A percentile compares a stretch with the other conserved stretches of the same genome.
Evolutionary conservation across 2,888 invertebrate species (phyloP).

Genomic region (Geotrupes spiniger): DNA sequence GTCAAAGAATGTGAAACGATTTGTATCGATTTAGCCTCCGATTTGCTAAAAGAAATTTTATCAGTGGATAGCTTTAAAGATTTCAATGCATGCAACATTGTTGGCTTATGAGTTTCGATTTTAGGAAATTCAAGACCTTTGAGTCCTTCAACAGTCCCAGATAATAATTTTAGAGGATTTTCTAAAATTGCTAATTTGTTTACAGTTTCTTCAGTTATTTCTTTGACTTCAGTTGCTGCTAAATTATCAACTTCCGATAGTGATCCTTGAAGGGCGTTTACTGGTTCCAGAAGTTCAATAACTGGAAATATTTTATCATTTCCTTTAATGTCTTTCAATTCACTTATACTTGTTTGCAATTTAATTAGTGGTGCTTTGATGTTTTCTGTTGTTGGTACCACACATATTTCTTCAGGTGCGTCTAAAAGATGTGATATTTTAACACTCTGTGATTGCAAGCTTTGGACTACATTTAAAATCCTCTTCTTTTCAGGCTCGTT

Average conservation of each 20-base stretch:
- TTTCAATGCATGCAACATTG: background rate
- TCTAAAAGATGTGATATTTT: too few species aligned
- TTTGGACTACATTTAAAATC: too few species aligned
- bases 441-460: too few species aligned
- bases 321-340: background rate
- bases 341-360: background rate
- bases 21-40: constrained; percentile 8
- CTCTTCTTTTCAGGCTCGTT: too few species aligned
- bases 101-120: too few species aligned
- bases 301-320: too few species aligned
- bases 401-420: too few species aligned
- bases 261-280: constrained; percentile 3
- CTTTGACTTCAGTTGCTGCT: background rate
- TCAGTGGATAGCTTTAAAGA: constrained; percentile 3
- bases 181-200: background rate
- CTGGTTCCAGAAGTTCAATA: background rate
- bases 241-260: constrained; percentile 6
- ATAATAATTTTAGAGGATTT: constrained; percentile 9
- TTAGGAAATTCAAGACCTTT: too few species aligned
- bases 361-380: too few species aligned
- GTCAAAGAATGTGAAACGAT: constrained; percentile 5
- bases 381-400: too few species aligned
- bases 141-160: background rate
- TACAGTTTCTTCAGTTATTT: background rate
- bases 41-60: background rate